phyloP scores from a whole-genome alignment of 2,113 vertebrate genomes.

The Plecotus auritus region DNA sequence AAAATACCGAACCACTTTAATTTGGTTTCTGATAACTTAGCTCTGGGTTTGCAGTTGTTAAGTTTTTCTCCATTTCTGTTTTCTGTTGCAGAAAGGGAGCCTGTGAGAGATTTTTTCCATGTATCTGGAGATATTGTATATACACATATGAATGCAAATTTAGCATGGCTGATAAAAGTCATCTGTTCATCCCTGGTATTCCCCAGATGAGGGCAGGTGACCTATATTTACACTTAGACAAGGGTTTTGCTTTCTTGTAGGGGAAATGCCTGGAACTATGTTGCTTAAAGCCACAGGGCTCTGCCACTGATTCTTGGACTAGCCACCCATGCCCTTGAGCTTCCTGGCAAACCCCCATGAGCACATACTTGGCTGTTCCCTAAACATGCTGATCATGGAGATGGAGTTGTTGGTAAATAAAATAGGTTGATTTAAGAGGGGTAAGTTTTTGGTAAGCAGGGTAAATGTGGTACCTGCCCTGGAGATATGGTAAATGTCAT shows the following conservation, averaged over 20 bases:
- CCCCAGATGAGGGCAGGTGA: not conserved
- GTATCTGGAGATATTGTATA: not conserved
- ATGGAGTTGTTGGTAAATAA: not conserved
- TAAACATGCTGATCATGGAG: not conserved
- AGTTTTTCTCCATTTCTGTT: slow-evolving; percentile 57
- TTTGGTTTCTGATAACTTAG: slow-evolving; percentile 71
- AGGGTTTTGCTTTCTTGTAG: not conserved
- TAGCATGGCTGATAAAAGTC: not conserved
- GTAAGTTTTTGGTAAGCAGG: not conserved
- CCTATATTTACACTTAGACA: not conserved
- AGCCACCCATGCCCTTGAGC: not conserved
- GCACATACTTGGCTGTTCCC: not conserved
- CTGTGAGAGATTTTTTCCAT: not conserved
- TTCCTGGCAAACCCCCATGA: not conserved
- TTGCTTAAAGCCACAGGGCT: not conserved
- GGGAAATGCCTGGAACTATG: not conserved
- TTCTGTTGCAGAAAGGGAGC: slow-evolving; percentile 23
- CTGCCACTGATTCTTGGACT: not conserved
- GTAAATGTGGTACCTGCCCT: not conserved
- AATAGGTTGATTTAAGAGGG: not conserved
- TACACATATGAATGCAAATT: not conserved
- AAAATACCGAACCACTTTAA: slow-evolving; percentile 66
- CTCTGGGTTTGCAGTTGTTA: slow-evolving; percentile 40
- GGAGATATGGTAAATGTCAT: not conserved
- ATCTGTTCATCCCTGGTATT: not conserved